Base-by-base conservation (phyloP, 37 sponge, comb jelly and placozoan genomes). In the Halisarca cf. caerulea region DNA sequence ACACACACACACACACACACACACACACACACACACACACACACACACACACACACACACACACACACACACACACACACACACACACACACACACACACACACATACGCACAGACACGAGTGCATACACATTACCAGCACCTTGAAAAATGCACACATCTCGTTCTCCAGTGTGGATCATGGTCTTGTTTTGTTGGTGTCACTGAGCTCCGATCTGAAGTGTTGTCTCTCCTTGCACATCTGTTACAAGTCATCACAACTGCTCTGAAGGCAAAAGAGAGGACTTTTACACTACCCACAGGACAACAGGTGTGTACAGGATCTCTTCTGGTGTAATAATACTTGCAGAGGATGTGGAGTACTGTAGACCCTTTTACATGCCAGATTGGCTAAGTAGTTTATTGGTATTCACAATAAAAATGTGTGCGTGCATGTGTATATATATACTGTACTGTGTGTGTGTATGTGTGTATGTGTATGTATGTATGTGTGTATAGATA, bases 121-220 rank as follows among this genome's bases (percentile, higher is more conserved):
- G 35, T 9, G n/a, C 21, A 9, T 37, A 71, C 27, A 66, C 27
- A 66, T 25, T 66, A 23, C 27, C n/a, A n/a, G n/a, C n/a, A n/a
- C n/a, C n/a, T n/a, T n/a, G n/a, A n/a, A n/a, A n/a, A n/a, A n/a
- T n/a, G n/a, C n/a, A n/a, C n/a, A n/a, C 51, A 11, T 47, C 51
- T 11, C 11, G 51, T 47, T 47, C 51, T 47, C 51, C 51, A 91
- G 86, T 91, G 84, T 71, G 93, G 93, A 1, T 78, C 74, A 41
- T 95, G 96, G 96, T 90, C 35, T 21, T 92, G 93, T 42, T 87
- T 95, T 70, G 59, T 81, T 62, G 85, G 89, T 70, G 82, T 88
- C 2, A 66, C 84, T 42, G 58, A 55, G 28, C 84, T 95, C 6
- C 18, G 82, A 9, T 0, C 27, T 7, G 55, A 82, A 20, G 59